phyloP scores from a whole-genome alignment of 2,113 vertebrate species.

The Struthio camelus region DNA sequence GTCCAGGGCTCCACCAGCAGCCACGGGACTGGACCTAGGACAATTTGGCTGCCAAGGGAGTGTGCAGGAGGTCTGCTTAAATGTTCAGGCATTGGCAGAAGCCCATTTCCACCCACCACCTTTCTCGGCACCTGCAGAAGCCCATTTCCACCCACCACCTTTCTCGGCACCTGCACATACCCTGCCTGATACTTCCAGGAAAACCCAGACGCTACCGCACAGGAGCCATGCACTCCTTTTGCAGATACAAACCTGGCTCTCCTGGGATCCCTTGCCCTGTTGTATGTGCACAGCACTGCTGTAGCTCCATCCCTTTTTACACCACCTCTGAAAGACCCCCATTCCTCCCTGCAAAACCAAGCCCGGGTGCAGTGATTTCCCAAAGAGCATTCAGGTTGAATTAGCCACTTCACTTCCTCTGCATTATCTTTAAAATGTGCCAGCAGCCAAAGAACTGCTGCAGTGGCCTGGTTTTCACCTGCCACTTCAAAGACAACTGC shows the following conservation, averaged over 20 bases:
- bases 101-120: not conserved
- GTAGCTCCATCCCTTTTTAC: not conserved
- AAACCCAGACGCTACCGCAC: not conserved
- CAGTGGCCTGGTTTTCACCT: constrained; percentile 49
- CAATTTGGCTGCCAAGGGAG: not conserved
- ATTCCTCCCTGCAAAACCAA: not conserved
- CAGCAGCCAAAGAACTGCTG: not conserved
- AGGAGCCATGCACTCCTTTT: not conserved
- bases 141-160: not conserved
- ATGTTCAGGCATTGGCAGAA: not conserved
- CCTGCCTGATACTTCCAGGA: not conserved
- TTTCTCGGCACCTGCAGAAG: not conserved
- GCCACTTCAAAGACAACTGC: not conserved
- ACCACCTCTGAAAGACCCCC: not conserved
- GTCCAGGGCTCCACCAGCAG: not conserved
- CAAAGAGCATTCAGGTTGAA: not conserved
- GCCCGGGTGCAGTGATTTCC: not conserved
- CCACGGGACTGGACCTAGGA: not conserved
- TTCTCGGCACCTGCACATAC: not conserved
- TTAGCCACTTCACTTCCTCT: constrained; percentile 1
- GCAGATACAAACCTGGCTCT: not conserved
- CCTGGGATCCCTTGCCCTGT: not conserved
- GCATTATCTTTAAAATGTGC: not conserved
- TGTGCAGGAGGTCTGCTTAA: not conserved
- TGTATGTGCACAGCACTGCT: not conserved